A percentile compares a stretch with the other conserved stretches of the same genome.
phyloP scores from a whole-genome alignment of 35 echinoderm and acorn worm species.

The Strongylocentrotus purpuratus region DNA sequence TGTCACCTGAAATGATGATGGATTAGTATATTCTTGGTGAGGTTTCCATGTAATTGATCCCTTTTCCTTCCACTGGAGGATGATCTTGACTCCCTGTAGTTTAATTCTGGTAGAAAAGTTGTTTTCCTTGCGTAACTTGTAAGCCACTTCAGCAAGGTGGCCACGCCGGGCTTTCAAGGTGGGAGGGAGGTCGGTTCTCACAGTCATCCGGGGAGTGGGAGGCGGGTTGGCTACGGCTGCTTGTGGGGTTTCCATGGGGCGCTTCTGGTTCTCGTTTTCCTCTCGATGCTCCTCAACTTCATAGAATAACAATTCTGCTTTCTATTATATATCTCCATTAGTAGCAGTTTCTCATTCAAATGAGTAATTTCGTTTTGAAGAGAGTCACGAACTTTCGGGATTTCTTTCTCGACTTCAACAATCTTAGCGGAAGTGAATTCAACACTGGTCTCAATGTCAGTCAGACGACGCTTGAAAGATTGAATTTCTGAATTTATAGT shows the following conservation, averaged over 20 bases:
- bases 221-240: not conserved
- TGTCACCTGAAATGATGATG: no score
- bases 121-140: constrained; percentile 12
- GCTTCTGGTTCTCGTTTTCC: not conserved
- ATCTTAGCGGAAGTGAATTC: not conserved
- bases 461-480: not conserved
- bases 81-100: no score
- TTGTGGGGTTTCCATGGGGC: not conserved
- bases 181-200: not conserved
- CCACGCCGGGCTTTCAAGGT: constrained; percentile 8
- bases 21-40: no score
- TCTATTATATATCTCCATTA: not conserved
- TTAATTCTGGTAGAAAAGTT: not conserved
- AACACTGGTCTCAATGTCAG: not conserved
- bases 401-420: constrained; percentile 9
- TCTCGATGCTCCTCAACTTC: not conserved
- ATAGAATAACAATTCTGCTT: not conserved
- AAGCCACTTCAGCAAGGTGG: not conserved
- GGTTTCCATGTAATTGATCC: no score
- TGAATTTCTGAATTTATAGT: constrained; percentile 1
- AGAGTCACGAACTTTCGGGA: not conserved
- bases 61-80: no score
- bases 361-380: not conserved
- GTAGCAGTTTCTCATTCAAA: not conserved
- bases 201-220: not conserved